Evolutionary conservation across 2,797 vertebrate genomes (phyloP), one percentile per base, ranked within the genome.

Genomic region (Centroberyx gerrardi): DNA sequence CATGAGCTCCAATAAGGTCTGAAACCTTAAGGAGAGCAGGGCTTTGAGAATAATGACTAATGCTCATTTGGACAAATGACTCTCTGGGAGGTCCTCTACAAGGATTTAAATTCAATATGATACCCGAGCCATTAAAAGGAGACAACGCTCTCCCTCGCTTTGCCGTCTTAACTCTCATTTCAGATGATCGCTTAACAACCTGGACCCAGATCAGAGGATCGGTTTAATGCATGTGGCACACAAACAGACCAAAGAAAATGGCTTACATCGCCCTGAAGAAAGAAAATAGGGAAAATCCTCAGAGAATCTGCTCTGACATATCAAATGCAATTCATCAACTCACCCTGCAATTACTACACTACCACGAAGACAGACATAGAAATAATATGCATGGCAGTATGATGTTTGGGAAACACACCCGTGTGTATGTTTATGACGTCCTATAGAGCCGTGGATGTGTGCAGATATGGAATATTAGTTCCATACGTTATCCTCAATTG

Each of bases 401-500:
- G 85, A 91, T 91, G 89, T 85, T 88, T 87, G 83, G 85, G 75
- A 83, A 91, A 91, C 86, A 85, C 91, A 85, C 91, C 91, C 90
- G 52, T 89, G 93, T 93, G 92, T 84, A 77, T 88, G 92, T 94
- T 94, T 93, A 94, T 88, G 92, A 88, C 82, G 44, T 84, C 75
- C 84, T 87, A 87, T 81, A 82, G 87, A 89, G 91, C 86, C 84
- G 81, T 84, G 90, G 87, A 90, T 90, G 87, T 88, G 93, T 74
- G 87, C 90, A 93, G 88, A 92, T 94, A 93, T 91, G 90, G 93
- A 94, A 94, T 95, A 95, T 96, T 95, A 94, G 92, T 91, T 91
- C 94, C 91, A 95, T 95, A 95, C 94, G 90, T 95, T 95, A 95
- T 86, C 92, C 93, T 91, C 93, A 93, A 94, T 94, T 93, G 93